Base-by-base conservation (phyloP, 2,113 vertebrate genomes). In the Struthidea cinerea region DNA sequence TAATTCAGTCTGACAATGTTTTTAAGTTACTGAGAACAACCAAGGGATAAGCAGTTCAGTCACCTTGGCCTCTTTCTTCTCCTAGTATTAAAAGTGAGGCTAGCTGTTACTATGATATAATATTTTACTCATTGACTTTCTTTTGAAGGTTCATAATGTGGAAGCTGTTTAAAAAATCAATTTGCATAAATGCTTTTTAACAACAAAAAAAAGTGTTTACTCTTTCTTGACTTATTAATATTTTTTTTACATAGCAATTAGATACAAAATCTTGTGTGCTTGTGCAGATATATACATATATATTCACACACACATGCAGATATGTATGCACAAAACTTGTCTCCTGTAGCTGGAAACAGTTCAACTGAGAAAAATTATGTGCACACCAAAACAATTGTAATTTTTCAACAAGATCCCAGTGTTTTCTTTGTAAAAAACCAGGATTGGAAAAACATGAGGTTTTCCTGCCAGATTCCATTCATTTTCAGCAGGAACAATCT, bases 391-490 rank as follows among this genome's bases (percentile, higher is more conserved):
- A 88, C 91, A 70, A 83, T 88, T 78, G 95, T 78, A 90, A 97
- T 95, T 95, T 97, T 97, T 97, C 97, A 95, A 96, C 97, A 97
- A 91, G 96, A 96, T 97, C 92, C 94, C 97, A 95, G 93, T 98
- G 98, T 98, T 98, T 97, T 98, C 97, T 97, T 98, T 97, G 97
- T 97, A 97, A 96, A 95, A 97, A 97, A 90, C 89, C 84, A 79
- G 97, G 96, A 94, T 96, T 98, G 98, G 97, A 98, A 97, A 98
- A 98, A 97, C 97, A 97, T 78, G 96, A 97, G 96, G 78, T 96
- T 98, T 97, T 96, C 97, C 95, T 98, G 97, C 98, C 98, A 98
- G 97, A 97, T 97, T 97, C 97, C 97, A 97, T 98, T 97, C 94
- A 98, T 98, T 98, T 97, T 97, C 88, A 96, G 97, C 92, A 94